Percentiles rank a stretch among this genome's conserved stretches.
Evolutionary conservation across 1,140 invertebrate genomes (phyloP).

Genomic region (Lethocerus indicus): DNA sequence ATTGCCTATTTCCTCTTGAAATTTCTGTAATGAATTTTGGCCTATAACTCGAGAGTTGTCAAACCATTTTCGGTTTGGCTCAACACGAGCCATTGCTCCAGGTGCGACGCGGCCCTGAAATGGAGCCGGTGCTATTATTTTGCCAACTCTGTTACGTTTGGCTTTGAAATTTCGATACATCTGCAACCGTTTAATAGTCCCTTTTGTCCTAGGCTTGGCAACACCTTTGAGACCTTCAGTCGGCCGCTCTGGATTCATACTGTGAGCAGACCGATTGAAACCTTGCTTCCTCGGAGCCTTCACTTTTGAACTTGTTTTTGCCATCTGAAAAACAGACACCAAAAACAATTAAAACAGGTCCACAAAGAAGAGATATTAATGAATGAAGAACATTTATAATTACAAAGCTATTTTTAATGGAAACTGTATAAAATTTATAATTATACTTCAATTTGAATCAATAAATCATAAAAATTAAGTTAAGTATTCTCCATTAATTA

Average conservation of each 20-base stretch:
- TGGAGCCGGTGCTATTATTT: constrained; percentile 80
- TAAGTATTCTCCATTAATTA: no score
- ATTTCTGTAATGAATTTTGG: constrained; percentile 88
- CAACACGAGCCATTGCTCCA: constrained; percentile 82
- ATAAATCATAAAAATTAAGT: no score
- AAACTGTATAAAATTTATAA: no score
- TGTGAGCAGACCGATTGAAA: constrained; percentile 63
- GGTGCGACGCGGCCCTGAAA: constrained; percentile 81
- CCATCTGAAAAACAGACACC: no score
- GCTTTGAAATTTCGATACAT: constrained; percentile 98
- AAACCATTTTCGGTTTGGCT: constrained; percentile 98
- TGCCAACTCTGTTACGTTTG: constrained; percentile 70
- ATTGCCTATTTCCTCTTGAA: constrained; percentile 89
- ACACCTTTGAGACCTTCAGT: constrained; percentile 66
- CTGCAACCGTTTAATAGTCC: constrained; percentile 87
- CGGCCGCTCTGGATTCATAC: constrained; percentile 73
- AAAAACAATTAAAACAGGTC: no score
- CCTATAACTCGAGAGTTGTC: constrained; percentile 83
- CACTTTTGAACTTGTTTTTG: constrained; percentile 45
- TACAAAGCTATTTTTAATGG: no score
- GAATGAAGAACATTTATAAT: no score
- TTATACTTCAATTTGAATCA: no score
- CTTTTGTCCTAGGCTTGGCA: constrained; percentile 66
- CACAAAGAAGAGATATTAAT: no score
- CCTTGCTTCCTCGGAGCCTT: constrained; percentile 57